phyloP scores from a whole-genome alignment of 2,888 invertebrate species.

The Zeuzera pyrina region DNA sequence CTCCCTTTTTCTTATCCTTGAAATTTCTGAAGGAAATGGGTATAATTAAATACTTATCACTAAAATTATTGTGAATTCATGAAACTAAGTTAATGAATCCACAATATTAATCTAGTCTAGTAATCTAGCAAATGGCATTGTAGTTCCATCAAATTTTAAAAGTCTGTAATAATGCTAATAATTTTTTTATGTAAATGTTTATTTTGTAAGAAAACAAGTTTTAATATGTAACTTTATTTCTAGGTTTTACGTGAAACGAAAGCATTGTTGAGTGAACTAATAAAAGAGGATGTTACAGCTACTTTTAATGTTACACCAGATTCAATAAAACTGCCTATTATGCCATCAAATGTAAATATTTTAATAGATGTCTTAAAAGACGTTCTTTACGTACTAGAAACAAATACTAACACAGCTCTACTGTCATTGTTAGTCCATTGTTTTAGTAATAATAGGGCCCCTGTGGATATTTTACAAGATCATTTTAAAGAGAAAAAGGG shows the following conservation, averaged over 20 bases:
- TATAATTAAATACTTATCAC: too few relatives aligned
- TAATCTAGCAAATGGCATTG: too few relatives aligned
- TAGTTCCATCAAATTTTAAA: too few relatives aligned
- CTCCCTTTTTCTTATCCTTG: too few relatives aligned
- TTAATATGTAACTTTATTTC: slow-evolving; percentile 15
- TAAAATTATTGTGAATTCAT: too few relatives aligned
- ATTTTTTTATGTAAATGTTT: background rate
- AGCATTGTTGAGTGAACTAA: slow-evolving; percentile 52
- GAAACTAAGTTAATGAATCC: too few relatives aligned
- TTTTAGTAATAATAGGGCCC: slow-evolving; percentile 39
- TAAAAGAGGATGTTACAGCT: slow-evolving; percentile 51
- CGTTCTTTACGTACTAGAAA: slow-evolving; percentile 76
- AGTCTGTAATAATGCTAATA: background rate
- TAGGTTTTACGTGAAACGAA: slow-evolving; percentile 71
- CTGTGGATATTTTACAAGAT: slow-evolving; percentile 35
- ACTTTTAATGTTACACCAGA: slow-evolving; percentile 51
- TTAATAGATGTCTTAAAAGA: slow-evolving; percentile 74
- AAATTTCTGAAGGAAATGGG: too few relatives aligned
- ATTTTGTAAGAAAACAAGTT: background rate
- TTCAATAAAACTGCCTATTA: slow-evolving; percentile 48
- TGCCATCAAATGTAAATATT: slow-evolving; percentile 64
- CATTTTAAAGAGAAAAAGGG: slow-evolving; percentile 35
- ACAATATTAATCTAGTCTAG: too few relatives aligned
- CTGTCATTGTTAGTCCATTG: slow-evolving; percentile 67
- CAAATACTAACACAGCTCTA: slow-evolving; percentile 77